Percentiles rank a stretch among this genome's conserved stretches.
Conservation (phyloP, 2,888 invertebrate species). For the Callosobruchus maculatus region DNA sequence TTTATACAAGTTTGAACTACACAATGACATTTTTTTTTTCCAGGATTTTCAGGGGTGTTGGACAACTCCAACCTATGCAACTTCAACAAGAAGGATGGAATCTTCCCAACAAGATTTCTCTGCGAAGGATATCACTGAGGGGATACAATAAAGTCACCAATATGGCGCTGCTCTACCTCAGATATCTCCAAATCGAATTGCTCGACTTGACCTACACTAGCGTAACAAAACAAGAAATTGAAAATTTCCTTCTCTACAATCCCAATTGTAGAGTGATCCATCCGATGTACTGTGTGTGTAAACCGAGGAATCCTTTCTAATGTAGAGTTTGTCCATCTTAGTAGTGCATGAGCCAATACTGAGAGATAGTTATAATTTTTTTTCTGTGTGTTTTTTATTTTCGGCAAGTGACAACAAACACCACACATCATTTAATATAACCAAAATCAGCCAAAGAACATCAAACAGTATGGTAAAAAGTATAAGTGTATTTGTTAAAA, state of each 20-base stretch:
- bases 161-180: slow-evolving; percentile 28
- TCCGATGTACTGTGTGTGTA: slow-evolving; percentile 38
- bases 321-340: background rate
- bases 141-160: slow-evolving; percentile 39
- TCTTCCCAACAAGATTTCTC: background rate
- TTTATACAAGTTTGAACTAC: no score
- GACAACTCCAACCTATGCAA: no score
- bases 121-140: slow-evolving; percentile 33
- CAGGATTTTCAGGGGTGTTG: no score
- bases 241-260: slow-evolving; percentile 57
- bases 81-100: no score
- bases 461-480: no score
- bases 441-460: no score
- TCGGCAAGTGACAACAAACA: no score
- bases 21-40: no score
- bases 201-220: slow-evolving; percentile 67
- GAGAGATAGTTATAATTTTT: no score
- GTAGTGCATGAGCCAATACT: slow-evolving; percentile 2
- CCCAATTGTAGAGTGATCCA: slow-evolving; percentile 58
- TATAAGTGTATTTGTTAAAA: no score
- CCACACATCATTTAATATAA: no score
- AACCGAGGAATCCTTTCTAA: slow-evolving; percentile 28
- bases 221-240: slow-evolving; percentile 60
- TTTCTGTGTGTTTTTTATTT: no score
- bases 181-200: slow-evolving; percentile 36